Evolutionary conservation across 2,113 vertebrate species (phyloP).

Genomic region (Caranx melampygus): DNA sequence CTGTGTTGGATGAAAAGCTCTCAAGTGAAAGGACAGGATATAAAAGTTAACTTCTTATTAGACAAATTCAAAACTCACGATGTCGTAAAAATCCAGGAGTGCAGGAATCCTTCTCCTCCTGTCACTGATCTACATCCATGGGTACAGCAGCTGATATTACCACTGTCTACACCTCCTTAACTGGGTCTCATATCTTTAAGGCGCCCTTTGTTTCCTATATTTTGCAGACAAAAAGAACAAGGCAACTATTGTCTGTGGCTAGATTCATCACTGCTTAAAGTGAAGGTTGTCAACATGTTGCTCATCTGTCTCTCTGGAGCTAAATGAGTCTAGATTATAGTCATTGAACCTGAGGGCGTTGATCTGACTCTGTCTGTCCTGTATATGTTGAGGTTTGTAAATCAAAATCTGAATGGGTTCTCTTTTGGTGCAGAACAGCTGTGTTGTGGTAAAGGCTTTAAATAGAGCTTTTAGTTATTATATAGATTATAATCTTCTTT

Average conservation of each 20-base stretch:
- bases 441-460: constrained; percentile 68
- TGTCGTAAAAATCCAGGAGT: background rate
- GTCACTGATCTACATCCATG: background rate
- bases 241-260: constrained; percentile 33
- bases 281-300: constrained; percentile 60
- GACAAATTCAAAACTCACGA: background rate
- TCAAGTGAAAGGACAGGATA: background rate
- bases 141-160: background rate
- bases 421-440: constrained; percentile 55
- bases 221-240: constrained; percentile 46
- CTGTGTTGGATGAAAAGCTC: background rate
- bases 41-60: background rate
- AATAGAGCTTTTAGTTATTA: constrained; percentile 51
- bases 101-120: background rate
- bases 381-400: constrained; percentile 34
- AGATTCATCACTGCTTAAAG: constrained; percentile 44
- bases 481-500: constrained; percentile 12
- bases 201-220: constrained; percentile 20
- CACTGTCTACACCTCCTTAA: background rate
- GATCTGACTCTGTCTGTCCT: constrained; percentile 36
- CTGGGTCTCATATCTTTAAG: background rate
- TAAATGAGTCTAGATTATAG: constrained; percentile 70
- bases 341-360: constrained; percentile 43
- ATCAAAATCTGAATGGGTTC: background rate
- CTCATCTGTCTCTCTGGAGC: constrained; percentile 39